Percentiles rank a stretch among this genome's conserved stretches.
phyloP scores from a whole-genome alignment of 1,140 invertebrate species.

The Grapholita molesta region DNA sequence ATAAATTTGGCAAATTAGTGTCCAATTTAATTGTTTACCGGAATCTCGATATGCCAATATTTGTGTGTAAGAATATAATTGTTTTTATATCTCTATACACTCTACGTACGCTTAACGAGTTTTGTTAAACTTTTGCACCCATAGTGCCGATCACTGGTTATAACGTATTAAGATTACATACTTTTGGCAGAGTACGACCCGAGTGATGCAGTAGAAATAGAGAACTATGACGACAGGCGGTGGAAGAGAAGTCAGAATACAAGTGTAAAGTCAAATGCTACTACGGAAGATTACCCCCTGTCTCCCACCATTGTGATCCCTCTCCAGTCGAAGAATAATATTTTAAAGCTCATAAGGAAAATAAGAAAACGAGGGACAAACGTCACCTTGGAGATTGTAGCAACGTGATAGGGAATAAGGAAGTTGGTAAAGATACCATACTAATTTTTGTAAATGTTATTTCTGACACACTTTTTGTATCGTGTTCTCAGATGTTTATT shows the following conservation, averaged over 20 bases:
- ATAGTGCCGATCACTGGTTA: too few species aligned
- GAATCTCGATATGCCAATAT: too few species aligned
- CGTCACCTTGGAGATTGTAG: neutral
- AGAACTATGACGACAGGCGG: neutral
- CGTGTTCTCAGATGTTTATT: too few species aligned
- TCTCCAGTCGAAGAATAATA: neutral
- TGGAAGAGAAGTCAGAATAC: neutral
- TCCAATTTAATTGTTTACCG: too few species aligned
- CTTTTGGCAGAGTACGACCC: too few species aligned
- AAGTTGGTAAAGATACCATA: neutral
- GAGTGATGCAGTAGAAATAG: too few species aligned
- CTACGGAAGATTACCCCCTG: neutral
- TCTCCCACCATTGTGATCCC: neutral
- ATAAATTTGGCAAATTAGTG: too few species aligned
- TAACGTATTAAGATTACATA: too few species aligned
- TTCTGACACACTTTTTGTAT: neutral
- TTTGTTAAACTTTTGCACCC: too few species aligned
- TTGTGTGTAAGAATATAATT: too few species aligned
- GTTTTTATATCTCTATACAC: too few species aligned
- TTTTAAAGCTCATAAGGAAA: neutral
- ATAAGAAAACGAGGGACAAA: neutral
- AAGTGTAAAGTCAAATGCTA: neutral
- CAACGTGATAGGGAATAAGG: neutral
- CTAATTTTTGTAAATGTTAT: neutral
- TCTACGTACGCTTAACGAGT: too few species aligned